A percentile compares a stretch with the other conserved stretches of the same genome.
Conservation (phyloP, 2,888 invertebrate genomes). For the Drosophila conformis region DNA sequence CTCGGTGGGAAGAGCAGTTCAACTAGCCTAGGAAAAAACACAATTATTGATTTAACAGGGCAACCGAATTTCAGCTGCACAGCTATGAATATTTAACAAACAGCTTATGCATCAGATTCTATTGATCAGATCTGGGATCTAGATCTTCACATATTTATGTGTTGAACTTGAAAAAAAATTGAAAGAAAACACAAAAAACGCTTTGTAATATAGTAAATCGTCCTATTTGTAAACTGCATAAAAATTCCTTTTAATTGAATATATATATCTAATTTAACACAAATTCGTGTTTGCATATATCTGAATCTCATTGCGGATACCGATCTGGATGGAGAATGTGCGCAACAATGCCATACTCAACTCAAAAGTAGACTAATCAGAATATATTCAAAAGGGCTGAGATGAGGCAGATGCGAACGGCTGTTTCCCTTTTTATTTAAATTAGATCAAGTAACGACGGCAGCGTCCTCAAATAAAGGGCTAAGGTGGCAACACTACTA, state of each 20-base stretch:
- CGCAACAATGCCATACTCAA: too few species aligned
- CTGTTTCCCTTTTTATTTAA: not conserved
- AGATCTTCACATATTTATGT: not conserved
- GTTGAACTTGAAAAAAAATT: not conserved
- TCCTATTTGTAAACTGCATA: not conserved
- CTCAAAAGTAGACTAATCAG: too few species aligned
- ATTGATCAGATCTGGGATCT: not conserved
- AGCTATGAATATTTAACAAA: not conserved
- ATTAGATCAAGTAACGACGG: not conserved
- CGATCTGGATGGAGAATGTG: too few species aligned
- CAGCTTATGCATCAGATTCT: not conserved
- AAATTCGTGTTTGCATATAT: too few species aligned
- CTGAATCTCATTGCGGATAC: too few species aligned
- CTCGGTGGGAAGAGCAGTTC: constrained; percentile 54
- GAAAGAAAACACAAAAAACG: not conserved
- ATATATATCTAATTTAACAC: too few species aligned
- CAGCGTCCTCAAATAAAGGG: not conserved
- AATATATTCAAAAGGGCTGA: too few species aligned
- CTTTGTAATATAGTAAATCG: not conserved
- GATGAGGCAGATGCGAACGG: too few species aligned
- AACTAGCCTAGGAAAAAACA: constrained; percentile 31
- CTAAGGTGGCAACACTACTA: not conserved
- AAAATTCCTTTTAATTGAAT: too few species aligned
- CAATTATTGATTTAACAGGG: constrained; percentile 52
- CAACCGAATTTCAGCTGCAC: constrained; percentile 2